Percentiles rank a stretch among this genome's conserved stretches.
phyloP scores from a whole-genome alignment of 92 coral and sea anemone genomes.

The Palythoa grandiflora region DNA sequence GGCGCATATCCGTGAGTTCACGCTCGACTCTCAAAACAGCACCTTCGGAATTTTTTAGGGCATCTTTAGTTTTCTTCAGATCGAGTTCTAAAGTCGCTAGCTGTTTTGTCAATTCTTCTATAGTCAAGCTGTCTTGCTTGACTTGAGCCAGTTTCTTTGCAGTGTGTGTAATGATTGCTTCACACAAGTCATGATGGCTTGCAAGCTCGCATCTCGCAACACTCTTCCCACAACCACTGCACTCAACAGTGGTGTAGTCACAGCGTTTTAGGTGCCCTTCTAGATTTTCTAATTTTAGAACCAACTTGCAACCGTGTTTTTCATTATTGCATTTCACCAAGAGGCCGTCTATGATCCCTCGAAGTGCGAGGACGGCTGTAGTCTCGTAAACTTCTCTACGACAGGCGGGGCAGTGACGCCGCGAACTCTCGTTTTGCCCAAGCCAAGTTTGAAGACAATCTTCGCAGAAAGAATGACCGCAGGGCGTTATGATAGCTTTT shows the following conservation, averaged over 20 bases:
- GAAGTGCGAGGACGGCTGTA: slow-evolving; percentile 82
- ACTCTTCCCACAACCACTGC: slow-evolving; percentile 73
- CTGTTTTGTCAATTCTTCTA: slow-evolving; percentile 72
- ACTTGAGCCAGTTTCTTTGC: slow-evolving; percentile 55
- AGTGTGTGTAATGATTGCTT: slow-evolving; percentile 51
- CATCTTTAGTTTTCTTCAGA: slow-evolving; percentile 77
- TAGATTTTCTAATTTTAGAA: slow-evolving; percentile 77
- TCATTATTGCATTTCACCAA: slow-evolving; percentile 83
- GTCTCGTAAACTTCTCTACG: slow-evolving; percentile 73
- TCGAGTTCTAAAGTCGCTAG: slow-evolving; percentile 79
- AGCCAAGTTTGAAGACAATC: slow-evolving; percentile 90
- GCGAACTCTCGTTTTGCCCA: slow-evolving; percentile 48
- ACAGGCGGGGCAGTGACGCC: slow-evolving; percentile 76
- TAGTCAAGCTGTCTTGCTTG: slow-evolving; percentile 40
- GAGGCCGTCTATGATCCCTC: slow-evolving; percentile 85
- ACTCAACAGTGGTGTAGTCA: slow-evolving; percentile 71
- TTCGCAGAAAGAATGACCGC: slow-evolving; percentile 95
- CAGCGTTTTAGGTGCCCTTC: slow-evolving; percentile 77
- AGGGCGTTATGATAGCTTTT: slow-evolving; percentile 84
- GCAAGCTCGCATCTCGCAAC: slow-evolving; percentile 68
- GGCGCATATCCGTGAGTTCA: slow-evolving; percentile 77
- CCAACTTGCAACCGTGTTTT: slow-evolving; percentile 84
- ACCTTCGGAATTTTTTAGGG: slow-evolving; percentile 79
- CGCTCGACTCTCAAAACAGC: slow-evolving; percentile 81
- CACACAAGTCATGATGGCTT: slow-evolving; percentile 77